Percentiles rank a stretch among this genome's conserved stretches.
phyloP scores from a whole-genome alignment of 2,797 vertebrate species.

The Tragopan temminckii region DNA sequence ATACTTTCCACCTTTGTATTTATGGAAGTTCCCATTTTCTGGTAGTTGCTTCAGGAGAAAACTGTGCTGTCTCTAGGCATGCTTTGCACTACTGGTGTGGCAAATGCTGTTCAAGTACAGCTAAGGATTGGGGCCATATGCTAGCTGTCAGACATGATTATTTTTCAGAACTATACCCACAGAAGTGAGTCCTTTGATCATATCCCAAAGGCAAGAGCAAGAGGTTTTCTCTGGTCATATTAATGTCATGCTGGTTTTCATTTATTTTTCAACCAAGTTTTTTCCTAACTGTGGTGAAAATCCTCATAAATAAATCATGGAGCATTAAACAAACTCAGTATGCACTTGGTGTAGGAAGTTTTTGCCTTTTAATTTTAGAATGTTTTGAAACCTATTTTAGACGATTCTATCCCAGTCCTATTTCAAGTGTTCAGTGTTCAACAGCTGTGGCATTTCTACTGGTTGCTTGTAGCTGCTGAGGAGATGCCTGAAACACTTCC shows the following conservation, averaged over 20 bases:
- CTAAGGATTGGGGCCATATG: background rate
- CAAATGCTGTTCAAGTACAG: background rate
- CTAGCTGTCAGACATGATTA: constrained; percentile 56
- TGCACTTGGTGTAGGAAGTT: background rate
- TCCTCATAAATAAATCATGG: constrained; percentile 70
- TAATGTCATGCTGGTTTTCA: constrained; percentile 73
- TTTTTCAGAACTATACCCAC: constrained; percentile 54
- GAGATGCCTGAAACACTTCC: constrained; percentile 51
- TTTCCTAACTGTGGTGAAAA: constrained; percentile 51
- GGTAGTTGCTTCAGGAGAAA: rapidly evolving
- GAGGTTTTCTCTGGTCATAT: constrained; percentile 72
- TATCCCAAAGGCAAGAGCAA: constrained; percentile 61
- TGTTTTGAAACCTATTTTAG: constrained; percentile 27
- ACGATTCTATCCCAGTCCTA: background rate
- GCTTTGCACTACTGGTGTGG: background rate
- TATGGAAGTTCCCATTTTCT: background rate
- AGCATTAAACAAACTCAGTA: constrained; percentile 23
- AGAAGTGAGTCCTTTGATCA: constrained; percentile 66
- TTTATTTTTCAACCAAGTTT: constrained; percentile 59
- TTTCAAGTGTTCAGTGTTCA: background rate
- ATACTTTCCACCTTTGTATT: background rate
- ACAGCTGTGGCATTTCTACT: constrained; percentile 13
- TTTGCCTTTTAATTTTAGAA: constrained; percentile 64
- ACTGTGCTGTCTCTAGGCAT: background rate
- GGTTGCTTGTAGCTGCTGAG: constrained; percentile 9